Evolutionary conservation across 2,797 vertebrate species (phyloP).

Genomic region (Varecia variegata): DNA sequence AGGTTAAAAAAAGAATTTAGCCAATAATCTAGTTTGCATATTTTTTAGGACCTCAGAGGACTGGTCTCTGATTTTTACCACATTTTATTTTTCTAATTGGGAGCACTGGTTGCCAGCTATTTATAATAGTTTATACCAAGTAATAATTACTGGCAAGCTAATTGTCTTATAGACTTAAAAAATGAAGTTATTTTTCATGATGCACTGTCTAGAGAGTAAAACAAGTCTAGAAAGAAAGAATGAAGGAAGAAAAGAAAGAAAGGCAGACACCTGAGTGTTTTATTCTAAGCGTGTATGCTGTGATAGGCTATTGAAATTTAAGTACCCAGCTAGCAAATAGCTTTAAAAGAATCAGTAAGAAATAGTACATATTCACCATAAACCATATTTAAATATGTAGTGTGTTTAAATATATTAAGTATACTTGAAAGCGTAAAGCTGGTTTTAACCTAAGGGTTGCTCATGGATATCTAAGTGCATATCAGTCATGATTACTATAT

Average conservation of each 20-base stretch:
- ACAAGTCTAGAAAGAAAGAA: not conserved
- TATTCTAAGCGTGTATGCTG: not conserved
- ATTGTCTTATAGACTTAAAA: not conserved
- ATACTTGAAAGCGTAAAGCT: not conserved
- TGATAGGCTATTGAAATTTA: not conserved
- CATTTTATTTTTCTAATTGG: conserved; percentile 30
- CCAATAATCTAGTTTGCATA: not conserved
- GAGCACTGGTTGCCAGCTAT: not conserved
- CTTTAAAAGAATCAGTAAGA: not conserved
- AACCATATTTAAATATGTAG: not conserved
- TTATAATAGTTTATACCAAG: not conserved
- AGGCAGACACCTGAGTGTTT: not conserved
- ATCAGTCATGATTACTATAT: not conserved
- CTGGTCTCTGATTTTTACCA: not conserved
- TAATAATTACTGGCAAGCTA: not conserved
- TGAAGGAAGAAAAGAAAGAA: not conserved
- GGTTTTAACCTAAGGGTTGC: not conserved
- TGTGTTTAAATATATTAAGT: not conserved
- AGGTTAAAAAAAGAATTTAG: not conserved
- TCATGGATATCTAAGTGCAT: not conserved
- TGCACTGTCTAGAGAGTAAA: not conserved
- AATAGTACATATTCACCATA: not conserved
- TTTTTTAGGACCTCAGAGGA: not conserved
- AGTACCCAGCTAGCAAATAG: not conserved
- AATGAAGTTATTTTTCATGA: conserved; percentile 17